Evolutionary conservation across 2,113 vertebrate species (phyloP), one percentile per base, ranked within the genome.

Genomic region (Carlito syrichta): DNA sequence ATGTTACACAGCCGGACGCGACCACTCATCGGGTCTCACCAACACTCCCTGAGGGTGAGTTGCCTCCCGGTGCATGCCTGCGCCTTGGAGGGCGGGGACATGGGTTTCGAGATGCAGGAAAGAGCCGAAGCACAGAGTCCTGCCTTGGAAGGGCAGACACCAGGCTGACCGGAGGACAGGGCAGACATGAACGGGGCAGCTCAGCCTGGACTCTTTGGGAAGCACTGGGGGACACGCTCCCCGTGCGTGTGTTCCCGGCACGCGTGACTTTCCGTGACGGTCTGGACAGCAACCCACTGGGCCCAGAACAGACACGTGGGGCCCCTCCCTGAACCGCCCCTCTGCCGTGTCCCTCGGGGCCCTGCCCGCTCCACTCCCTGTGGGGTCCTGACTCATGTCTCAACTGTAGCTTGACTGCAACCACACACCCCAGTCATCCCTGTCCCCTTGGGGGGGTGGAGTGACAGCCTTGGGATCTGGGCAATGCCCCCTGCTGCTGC

Each of bases 291-390:
- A 14, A 22, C 54, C 14, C 9, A 32, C 60, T n/a, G n/a, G n/a
- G n/a, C n/a, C n/a, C n/a, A n/a, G n/a, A n/a, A 8, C 74, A 60
- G 35, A 40, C 7, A 40, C 27, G 32, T 16, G 0, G 1, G 30
- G 32, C 10, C 32, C 66, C 4, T 9, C 23, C 68, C 76, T 1
- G 0, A 5, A 32, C 1, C 1, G 27, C 68, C n/a, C n/a, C 0
- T 4, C 22, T 9, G 45, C 54, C 2, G 0, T 0, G 32, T 27
- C 81, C 27, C 0, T 32, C 63, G 7, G 32, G 16, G 13, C 43
- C 88, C 58, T 1, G 16, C 32, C 8, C 0, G 22, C 48, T 11
- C 82, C 40, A 4, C 0, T 4, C n/a, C n/a, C n/a, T n/a, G n/a
- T n/a, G n/a, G n/a, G n/a, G n/a, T n/a, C n/a, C n/a, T n/a, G n/a